These are phyloP conservation scores for Enteromius fasciolatus DNA, from an alignment of 2,797 vertebrate genomes.

Conservation along the genomic window DNA sequence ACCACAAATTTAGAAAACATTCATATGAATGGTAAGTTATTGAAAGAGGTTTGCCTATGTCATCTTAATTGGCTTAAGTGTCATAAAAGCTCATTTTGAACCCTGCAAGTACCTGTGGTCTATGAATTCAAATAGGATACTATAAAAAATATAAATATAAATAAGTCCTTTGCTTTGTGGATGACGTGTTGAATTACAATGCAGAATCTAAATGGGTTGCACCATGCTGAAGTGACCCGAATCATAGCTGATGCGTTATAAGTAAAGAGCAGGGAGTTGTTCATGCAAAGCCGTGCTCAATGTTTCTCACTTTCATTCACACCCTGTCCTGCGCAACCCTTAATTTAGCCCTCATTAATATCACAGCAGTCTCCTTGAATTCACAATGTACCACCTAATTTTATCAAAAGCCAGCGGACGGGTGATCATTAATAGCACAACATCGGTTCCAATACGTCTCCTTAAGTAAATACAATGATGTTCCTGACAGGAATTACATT, in stretches of 20 bases:
- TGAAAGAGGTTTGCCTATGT: not conserved
- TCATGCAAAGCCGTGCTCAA: not conserved
- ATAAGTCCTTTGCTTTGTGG: constrained; percentile 37
- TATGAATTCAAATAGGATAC: constrained; percentile 2
- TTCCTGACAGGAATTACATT: constrained; percentile 42
- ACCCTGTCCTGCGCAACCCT: constrained; percentile 2
- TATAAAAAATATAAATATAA: constrained; percentile 30
- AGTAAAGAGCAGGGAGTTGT: constrained; percentile 24
- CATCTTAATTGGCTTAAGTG: not conserved
- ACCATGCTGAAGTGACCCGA: constrained; percentile 19
- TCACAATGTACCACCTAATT: constrained; percentile 22
- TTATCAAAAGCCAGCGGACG: constrained; percentile 29
- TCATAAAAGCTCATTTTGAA: not conserved
- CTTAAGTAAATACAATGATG: constrained; percentile 47
- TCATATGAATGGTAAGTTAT: not conserved
- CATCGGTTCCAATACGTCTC: constrained; percentile 12
- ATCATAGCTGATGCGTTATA: constrained; percentile 20
- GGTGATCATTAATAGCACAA: constrained; percentile 36
- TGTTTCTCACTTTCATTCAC: constrained; percentile 23
- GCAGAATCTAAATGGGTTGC: constrained; percentile 22
- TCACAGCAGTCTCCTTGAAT: constrained; percentile 31
- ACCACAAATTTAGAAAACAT: not conserved
- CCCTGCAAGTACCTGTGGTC: no score
- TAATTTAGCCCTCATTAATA: constrained; percentile 49
- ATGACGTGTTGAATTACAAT: constrained; percentile 18